Percentiles rank a stretch among this genome's conserved stretches.
Conservation (phyloP, 2,797 vertebrate species). For the Microctenopoma lineatum region DNA sequence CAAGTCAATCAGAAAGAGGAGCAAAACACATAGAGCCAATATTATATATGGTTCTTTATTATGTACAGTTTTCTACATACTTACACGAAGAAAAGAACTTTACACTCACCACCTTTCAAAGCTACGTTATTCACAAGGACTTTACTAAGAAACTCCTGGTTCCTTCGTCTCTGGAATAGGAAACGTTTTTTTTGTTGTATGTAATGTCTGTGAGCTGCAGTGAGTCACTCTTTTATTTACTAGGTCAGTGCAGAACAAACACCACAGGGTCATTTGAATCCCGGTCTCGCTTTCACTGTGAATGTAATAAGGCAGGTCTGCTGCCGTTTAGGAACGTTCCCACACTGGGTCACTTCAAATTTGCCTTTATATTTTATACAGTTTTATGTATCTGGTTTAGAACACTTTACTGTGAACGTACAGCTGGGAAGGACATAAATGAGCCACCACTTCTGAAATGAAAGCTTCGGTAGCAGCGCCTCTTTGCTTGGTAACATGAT, state of each 20-base stretch:
- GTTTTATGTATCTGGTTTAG: not conserved
- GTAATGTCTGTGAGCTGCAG: not conserved
- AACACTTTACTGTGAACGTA: not conserved
- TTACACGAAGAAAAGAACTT: not conserved
- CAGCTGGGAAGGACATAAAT: not conserved
- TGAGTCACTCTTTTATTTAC: slow-evolving; percentile 31
- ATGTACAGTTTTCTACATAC: too few species aligned
- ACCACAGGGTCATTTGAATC: not conserved
- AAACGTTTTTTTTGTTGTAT: not conserved
- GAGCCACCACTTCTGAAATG: slow-evolving; percentile 7
- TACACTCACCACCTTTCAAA: not conserved
- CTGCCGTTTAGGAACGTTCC: not conserved
- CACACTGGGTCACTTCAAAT: too few species aligned
- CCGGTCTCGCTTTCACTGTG: slow-evolving; percentile 17
- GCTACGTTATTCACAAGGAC: too few species aligned
- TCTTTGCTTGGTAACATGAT: slow-evolving; percentile 45
- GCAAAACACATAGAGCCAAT: not conserved
- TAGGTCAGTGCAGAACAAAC: slow-evolving; percentile 18
- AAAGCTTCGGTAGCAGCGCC: slow-evolving; percentile 14
- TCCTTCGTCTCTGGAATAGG: not conserved
- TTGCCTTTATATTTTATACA: too few species aligned
- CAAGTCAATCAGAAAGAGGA: too few species aligned
- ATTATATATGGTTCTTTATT: not conserved
- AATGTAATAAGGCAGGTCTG: not conserved
- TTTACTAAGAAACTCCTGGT: not conserved